Evolutionary conservation across 2,888 invertebrate species (phyloP), one percentile per base, ranked within the genome.

Genomic region (Drosophila stalkeri): DNA sequence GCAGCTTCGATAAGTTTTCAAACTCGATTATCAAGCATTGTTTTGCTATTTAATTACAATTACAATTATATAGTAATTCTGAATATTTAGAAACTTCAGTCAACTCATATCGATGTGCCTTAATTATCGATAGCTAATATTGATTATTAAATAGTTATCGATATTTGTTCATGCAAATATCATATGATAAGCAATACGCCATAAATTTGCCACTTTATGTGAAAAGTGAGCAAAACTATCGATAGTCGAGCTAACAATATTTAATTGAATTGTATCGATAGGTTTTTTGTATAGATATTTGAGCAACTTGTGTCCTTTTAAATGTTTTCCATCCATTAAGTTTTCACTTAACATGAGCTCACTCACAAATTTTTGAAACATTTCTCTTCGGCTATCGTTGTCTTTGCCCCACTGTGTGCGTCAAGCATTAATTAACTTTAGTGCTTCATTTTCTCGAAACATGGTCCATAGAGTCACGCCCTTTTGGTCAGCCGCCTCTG

Each of bases 361-460:
- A 9, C 43, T 2, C 18, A 18, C 1, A 11, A 16, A 9, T 27
- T 14, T 14, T 2, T 9, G 0, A 2, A 2, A 1, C 27, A 6
- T 16, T 6, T 20, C 5, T 35, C 14, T 8, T 6, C n/a, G 18
- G 2, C 51, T 2, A 6, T 3, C 31, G 33, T 18, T 37, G 20
- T 16, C 16, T 5, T 62, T 61, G 63, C 11, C 18, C 61, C 66
- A 66, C 64, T 62, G 78, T 70, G 54, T 74, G 43, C 27, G 56
- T 64, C 66, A 66, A 55, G 64, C 66, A 64, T 66, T 77, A 77
- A 77, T 78, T 78, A 75, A 67, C 66, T 41, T 41, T 55, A 39
- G 39, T 55, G 55, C 55, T 39, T 39, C 37, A 41, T 55, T 12
- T 55, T 27, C 55, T 39, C 27, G 39, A 9, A 33, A 37, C 52